Evolutionary conservation across 2,113 vertebrate species (phyloP), one percentile per base, ranked within the genome.

Genomic region (Lamprotornis superbus): DNA sequence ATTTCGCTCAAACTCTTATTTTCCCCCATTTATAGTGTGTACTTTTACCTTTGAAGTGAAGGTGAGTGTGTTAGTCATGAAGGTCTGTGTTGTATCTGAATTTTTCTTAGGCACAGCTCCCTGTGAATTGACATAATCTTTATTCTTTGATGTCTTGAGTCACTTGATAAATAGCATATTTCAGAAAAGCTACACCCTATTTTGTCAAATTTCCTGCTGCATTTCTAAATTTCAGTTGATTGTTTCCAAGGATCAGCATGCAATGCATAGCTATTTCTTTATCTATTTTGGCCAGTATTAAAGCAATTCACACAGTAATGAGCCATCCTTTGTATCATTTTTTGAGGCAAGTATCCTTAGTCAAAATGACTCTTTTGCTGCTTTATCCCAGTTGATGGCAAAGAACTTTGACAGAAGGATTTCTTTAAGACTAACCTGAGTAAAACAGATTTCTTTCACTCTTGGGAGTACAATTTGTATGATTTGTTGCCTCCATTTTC

Each of bases 381-480:
- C 10, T 89, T 73, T 83, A 46, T 24, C 28, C 12, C 56, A n/a
- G 44, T 44, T 56, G 16, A 27, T 64, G 14, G 9, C 1, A 5
- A 83, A 27, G 21, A 71, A 73, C 28, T 84, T 69, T 39, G 18
- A 59, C 27, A 71, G 22, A 50, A 71, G 22, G 16, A 10, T 20
- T 76, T 20, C 39, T 71, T 30, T 52, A 79, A 68, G 22, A 56
- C n/a, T 44, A 8, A 14, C 4, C 19, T 35, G 9, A 71, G 14
- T 27, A 71, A 90, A 90, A 47, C 15, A 15, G 27, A 47, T 68
- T 68, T 82, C n/a, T 74, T 92, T 91, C 24, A 37, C 16, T 83
- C 21, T 21, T 61, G 10, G 5, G 24, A 68, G 14, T 46, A 47
- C 10, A 53, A 57, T 52, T 82, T 0, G 0, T 7, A 18, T 39